phyloP scores from a whole-genome alignment of 2,888 invertebrate genomes.

The Dicyrtomina minuta region DNA sequence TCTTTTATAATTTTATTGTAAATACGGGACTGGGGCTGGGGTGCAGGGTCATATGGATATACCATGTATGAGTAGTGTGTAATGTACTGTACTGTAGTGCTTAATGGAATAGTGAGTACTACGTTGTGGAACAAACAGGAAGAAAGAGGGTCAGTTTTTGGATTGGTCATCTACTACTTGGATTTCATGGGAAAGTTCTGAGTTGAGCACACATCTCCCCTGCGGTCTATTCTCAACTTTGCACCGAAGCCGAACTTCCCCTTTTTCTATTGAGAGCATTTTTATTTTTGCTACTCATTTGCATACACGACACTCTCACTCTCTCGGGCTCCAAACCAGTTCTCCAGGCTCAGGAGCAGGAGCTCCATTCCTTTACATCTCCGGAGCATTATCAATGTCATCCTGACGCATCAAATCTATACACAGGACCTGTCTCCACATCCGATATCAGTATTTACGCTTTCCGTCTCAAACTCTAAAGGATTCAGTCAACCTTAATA shows the following conservation, averaged over 20 bases:
- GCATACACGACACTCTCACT: constrained; percentile 12
- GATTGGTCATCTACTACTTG: constrained; percentile 40
- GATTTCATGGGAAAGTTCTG: constrained; percentile 38
- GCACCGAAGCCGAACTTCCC: constrained; percentile 3
- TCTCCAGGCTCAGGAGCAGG: too few species aligned
- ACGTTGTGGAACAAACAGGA: too few species aligned
- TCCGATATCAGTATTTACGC: too few species aligned
- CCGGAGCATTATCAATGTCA: background rate
- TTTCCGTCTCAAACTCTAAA: too few species aligned
- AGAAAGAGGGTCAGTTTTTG: constrained; percentile 38
- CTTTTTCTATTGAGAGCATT: constrained; percentile 36
- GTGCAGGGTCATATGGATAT: too few species aligned
- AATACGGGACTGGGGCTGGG: too few species aligned
- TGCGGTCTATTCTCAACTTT: constrained; percentile 23
- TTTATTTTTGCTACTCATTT: constrained; percentile 36
- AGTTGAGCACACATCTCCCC: constrained; percentile 26
- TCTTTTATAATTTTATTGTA: too few species aligned
- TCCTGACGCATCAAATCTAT: background rate
- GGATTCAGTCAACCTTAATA: too few species aligned
- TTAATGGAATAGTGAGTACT: too few species aligned
- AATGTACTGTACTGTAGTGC: too few species aligned
- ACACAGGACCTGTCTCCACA: background rate
- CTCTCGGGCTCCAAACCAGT: background rate
- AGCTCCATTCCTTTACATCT: constrained; percentile 3
- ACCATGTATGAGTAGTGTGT: too few species aligned